Base-by-base conservation (phyloP, 2,888 invertebrate species). In the Leucania comma region DNA sequence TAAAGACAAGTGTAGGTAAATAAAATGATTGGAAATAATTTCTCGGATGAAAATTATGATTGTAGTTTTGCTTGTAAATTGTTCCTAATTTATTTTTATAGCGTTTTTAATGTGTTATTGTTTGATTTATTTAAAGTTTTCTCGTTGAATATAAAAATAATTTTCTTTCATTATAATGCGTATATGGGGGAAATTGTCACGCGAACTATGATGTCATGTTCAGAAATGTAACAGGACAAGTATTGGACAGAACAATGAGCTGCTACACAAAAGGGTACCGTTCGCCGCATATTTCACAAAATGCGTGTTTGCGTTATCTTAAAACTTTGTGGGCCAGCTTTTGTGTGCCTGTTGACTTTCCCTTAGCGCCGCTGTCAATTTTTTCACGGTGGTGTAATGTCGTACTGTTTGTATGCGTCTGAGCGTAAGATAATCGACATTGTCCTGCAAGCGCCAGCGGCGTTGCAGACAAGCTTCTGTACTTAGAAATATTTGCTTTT, bases 281-380 rank as follows among this genome's bases (percentile, higher is more conserved):
- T 90, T 89, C 82, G 80, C 81, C 88, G 89, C 88, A 91, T 91
- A 90, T 87, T 91, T 91, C 86, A 88, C 87, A 88, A 91, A 90
- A 84, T 90, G 86, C 89, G 84, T 92, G 85, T 92, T 92, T 91
- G 87, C 81, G 81, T 91, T 93, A 91, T 92, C 90, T 90, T 79
- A 75, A 87, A 86, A 87, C 86, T 87, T 87, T 87, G 82, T 82
- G 86, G 78, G 78, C 74, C 84, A 51, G 50, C 70, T 85, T 89
- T 90, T 92, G 90, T 92, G 85, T 91, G 88, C 90, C 90, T 92
- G 90, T 92, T 90, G 91, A 92, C 93, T 94, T 94, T 93, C 92
- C 91, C 90, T 91, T 88, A 89, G 88, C 84, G 87, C 86, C 87
- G 87, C 85, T 82, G 89, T 88, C 87, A 80, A 83, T 86, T 80